These are phyloP conservation scores for Aelia acuminata DNA, from an alignment of 2,888 invertebrate genomes.

Conservation along the genomic window DNA sequence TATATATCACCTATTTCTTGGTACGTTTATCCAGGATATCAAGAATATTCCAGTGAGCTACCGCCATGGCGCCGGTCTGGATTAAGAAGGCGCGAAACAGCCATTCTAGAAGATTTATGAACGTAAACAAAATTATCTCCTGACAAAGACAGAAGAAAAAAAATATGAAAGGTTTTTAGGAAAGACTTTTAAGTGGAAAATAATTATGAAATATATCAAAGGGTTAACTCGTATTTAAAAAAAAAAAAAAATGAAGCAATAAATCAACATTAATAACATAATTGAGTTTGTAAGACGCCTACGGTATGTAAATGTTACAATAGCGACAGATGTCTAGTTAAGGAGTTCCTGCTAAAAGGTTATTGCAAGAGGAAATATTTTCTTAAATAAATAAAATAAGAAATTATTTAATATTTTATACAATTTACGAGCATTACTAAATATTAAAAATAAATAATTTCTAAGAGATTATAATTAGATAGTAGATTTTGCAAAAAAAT, in stretches of 20 bases:
- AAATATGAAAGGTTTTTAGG: constrained; percentile 1
- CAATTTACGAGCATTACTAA: too few relatives aligned
- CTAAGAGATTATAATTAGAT: too few relatives aligned
- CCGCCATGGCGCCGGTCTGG: background rate
- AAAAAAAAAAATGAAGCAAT: too few relatives aligned
- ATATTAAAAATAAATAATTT: too few relatives aligned
- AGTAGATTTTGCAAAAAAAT: too few relatives aligned
- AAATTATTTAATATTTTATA: too few relatives aligned
- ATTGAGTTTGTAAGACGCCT: constrained; percentile 45
- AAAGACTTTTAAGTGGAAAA: constrained; percentile 25
- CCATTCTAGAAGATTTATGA: constrained; percentile 6
- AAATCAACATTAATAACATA: constrained; percentile 43
- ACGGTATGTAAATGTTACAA: constrained; percentile 46
- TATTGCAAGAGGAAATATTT: too few relatives aligned
- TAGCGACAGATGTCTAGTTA: background rate
- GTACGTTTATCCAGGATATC: background rate
- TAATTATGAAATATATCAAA: constrained; percentile 37
- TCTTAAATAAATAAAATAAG: too few relatives aligned
- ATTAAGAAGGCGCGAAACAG: background rate
- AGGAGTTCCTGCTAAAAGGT: background rate
- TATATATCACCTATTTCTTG: background rate
- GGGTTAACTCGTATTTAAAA: constrained; percentile 12
- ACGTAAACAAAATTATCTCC: constrained; percentile 24
- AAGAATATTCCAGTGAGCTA: background rate
- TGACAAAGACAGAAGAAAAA: background rate